Base-by-base conservation (phyloP, 2,113 vertebrate species). In the Tragelaphus imberbis region DNA sequence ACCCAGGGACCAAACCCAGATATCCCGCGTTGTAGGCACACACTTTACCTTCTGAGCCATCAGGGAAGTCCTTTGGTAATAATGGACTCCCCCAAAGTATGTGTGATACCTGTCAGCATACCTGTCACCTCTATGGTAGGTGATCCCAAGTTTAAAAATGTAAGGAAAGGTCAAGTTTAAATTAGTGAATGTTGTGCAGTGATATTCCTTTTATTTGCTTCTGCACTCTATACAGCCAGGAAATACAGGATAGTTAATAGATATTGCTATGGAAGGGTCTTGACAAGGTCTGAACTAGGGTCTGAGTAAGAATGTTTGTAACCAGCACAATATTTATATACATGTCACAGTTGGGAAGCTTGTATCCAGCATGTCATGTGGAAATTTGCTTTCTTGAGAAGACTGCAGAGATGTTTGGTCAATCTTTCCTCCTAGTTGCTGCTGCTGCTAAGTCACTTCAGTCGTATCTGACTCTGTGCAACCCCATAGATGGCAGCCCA, bases 171-270 rank as follows among this genome's bases (percentile, higher is more conserved):
- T 84, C 53, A 55, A 33, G 14, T 55, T 49, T 82, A 7, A 44
- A 51, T 82, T 9, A 6, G 36, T 27, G 27, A 75, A 47, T 55
- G 33, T 13, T 8, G 14, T 14, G 2, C 12, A 9, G 17, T 23
- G 81, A 4, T 53, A 13, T 40, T 61, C n/a, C 17, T 25, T 82
- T 75, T 65, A 51, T 56, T 49, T 51, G 28, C 14, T 55, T 84
- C 65, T 75, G 27, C 7, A 2, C 12, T 44, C 51, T 10, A 0
- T 23, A 36, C 4, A 2, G 30, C 17, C 21, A 9, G 30, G 79
- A 56, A 53, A 30, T 59, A 6, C 47, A 51, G 30, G 30, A 19
- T 28, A 17, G 10, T 30, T 58, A 51, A 30, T 49, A 75, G 71
- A 36, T 30, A 14, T 19, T n/a, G 53, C 36, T 44, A 33, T 30